Conservation (phyloP, 2,797 vertebrate species). For the Etheostoma perlongum region DNA sequence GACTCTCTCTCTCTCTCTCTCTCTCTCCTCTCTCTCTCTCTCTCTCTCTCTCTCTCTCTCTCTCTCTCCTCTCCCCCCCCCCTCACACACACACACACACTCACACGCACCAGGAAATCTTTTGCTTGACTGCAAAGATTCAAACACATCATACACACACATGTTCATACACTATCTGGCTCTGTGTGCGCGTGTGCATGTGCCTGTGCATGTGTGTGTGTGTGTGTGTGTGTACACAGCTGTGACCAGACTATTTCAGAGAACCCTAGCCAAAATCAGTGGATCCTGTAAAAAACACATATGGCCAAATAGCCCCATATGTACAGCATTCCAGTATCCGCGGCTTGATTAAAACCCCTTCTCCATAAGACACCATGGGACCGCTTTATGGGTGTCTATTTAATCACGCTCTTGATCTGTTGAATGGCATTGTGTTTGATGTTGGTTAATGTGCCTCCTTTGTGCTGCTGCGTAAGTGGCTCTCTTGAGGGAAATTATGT, state of each 20-base stretch:
- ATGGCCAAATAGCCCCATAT: conserved; percentile 48
- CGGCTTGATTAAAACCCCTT: conserved; percentile 65
- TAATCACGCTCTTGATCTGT: conserved; percentile 81
- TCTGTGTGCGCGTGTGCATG: conserved; percentile 14
- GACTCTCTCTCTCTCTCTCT: not conserved
- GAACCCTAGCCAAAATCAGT: conserved; percentile 43
- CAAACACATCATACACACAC: conserved; percentile 31
- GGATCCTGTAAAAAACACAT: conserved; percentile 62
- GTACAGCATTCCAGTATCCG: conserved; percentile 68
- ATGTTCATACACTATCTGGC: conserved; percentile 17
- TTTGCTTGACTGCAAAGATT: conserved; percentile 54
- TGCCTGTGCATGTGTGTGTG: conserved; percentile 18
- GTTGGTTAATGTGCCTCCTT: conserved; percentile 76
- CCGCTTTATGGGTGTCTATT: conserved; percentile 72
- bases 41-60: not conserved
- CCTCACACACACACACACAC: too few species aligned
- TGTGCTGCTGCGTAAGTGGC: conserved; percentile 74
- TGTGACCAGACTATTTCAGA: conserved; percentile 35
- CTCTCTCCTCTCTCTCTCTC: conserved; percentile 3
- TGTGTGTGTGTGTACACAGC: not conserved
- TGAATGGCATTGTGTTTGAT: conserved; percentile 77
- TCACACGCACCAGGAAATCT: conserved; percentile 51
- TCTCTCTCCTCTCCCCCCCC: conserved; percentile 12
- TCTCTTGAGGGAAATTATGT: conserved; percentile 80
- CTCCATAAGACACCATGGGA: conserved; percentile 66